These are phyloP conservation scores for Hydrolagus affinis DNA, from an alignment of 2,113 vertebrate species.

Conservation along the genomic window DNA sequence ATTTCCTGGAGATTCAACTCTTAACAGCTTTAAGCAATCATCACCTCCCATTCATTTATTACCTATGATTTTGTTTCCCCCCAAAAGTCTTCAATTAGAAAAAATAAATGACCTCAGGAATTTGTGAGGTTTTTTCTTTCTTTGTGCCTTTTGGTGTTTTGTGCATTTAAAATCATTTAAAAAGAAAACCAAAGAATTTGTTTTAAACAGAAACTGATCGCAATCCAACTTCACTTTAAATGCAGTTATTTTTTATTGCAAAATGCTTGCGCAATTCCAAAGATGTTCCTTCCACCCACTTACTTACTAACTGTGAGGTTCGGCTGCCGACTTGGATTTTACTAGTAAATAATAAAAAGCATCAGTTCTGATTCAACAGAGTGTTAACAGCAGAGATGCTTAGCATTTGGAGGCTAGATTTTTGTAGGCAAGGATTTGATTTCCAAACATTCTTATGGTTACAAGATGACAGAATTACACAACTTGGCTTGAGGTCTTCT, in stretches of 20 bases:
- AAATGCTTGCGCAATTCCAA: not conserved
- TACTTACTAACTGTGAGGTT: not conserved
- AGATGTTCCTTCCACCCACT: not conserved
- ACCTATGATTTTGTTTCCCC: not conserved
- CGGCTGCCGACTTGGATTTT: not conserved
- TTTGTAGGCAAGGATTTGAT: not conserved
- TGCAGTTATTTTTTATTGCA: not conserved
- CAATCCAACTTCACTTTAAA: not conserved
- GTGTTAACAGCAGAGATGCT: not conserved
- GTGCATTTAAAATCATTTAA: too few species aligned
- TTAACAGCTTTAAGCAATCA: not conserved
- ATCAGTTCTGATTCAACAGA: not conserved
- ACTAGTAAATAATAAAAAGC: not conserved
- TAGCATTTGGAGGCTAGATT: not conserved
- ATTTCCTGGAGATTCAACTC: not conserved
- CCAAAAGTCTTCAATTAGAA: constrained; percentile 19
- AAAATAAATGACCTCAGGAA: not conserved
- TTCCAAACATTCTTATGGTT: constrained; percentile 25
- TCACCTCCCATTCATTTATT: constrained; percentile 2
- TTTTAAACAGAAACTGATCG: too few species aligned
- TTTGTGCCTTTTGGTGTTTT: too few species aligned
- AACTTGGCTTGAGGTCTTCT: constrained; percentile 36
- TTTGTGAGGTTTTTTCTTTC: constrained; percentile 5
- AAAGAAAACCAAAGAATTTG: too few species aligned
- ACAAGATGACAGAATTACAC: constrained; percentile 4